Evolutionary conservation across 1,140 invertebrate species (phyloP).

Genomic region (Meloidogyne floridensis): DNA sequence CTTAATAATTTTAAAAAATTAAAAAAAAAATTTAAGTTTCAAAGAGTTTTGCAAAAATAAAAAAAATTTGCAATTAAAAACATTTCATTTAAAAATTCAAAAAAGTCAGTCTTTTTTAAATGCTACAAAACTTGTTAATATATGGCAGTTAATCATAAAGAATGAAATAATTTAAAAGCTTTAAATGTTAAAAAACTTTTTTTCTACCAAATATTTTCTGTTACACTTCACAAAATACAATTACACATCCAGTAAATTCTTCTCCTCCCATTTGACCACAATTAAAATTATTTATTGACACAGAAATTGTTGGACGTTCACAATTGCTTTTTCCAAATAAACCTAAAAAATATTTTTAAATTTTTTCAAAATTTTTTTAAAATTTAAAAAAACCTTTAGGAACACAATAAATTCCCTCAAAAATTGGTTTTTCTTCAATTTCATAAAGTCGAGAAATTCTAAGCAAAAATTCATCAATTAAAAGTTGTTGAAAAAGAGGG

Average conservation of each 20-base stretch:
- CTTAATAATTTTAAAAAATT: too few relatives aligned
- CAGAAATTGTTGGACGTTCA: constrained; percentile 34
- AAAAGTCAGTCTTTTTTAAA: too few relatives aligned
- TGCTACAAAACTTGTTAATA: too few relatives aligned
- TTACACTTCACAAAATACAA: constrained; percentile 43
- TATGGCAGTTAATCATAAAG: too few relatives aligned
- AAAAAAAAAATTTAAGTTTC: too few relatives aligned
- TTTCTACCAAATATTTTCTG: too few relatives aligned
- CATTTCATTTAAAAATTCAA: too few relatives aligned
- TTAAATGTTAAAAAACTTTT: too few relatives aligned
- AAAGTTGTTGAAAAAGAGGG: constrained; percentile 7
- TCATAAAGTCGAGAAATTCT: constrained; percentile 34
- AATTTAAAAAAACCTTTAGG: background rate
- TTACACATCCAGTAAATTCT: constrained; percentile 45
- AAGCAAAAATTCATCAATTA: constrained; percentile 24
- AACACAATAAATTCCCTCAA: constrained; percentile 30
- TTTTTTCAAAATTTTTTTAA: too few relatives aligned
- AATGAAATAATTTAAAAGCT: too few relatives aligned
- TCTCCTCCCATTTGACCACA: constrained; percentile 46
- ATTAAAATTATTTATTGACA: constrained; percentile 19
- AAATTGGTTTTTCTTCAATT: constrained; percentile 8
- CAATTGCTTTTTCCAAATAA: constrained; percentile 38
- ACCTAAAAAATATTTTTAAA: background rate
- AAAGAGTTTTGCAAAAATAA: too few relatives aligned
- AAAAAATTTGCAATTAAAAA: too few relatives aligned